Conservation (phyloP, 2,888 invertebrate genomes). For the Morpho deidamia region DNA sequence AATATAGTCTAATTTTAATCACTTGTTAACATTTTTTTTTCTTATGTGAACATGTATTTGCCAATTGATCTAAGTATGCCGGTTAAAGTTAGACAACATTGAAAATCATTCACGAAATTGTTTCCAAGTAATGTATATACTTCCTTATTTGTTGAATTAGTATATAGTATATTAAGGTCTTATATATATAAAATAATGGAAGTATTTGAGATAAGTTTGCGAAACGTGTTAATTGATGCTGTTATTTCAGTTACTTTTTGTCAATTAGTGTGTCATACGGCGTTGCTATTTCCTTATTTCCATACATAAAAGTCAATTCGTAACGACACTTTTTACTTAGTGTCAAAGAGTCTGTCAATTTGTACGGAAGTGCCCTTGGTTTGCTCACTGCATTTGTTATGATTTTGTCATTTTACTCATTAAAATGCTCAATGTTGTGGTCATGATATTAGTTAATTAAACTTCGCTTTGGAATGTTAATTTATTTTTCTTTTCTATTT, state of each 20-base stretch:
- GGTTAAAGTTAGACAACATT: not conserved
- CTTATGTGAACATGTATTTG: too few species aligned
- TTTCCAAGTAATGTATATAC: slow-evolving; percentile 46
- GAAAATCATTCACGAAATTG: slow-evolving; percentile 23
- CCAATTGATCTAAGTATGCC: too few species aligned
- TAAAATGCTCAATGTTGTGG: slow-evolving; percentile 72
- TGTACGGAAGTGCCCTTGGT: slow-evolving; percentile 59
- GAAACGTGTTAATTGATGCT: slow-evolving; percentile 57
- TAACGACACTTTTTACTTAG: slow-evolving; percentile 10
- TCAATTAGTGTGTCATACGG: slow-evolving; percentile 65
- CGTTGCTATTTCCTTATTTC: slow-evolving; percentile 41
- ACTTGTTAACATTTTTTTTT: too few species aligned
- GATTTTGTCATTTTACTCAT: slow-evolving; percentile 64
- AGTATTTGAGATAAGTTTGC: slow-evolving; percentile 48
- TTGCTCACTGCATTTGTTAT: slow-evolving; percentile 57
- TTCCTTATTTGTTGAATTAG: slow-evolving; percentile 55
- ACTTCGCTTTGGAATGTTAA: slow-evolving; percentile 36
- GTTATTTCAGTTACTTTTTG: slow-evolving; percentile 67
- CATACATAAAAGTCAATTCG: slow-evolving; percentile 24
- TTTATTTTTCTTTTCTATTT: slow-evolving; percentile 56
- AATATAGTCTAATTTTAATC: too few species aligned
- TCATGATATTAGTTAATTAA: slow-evolving; percentile 70
- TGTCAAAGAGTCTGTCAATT: slow-evolving; percentile 59
- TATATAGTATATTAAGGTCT: slow-evolving; percentile 33
- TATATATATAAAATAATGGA: slow-evolving; percentile 30